Evolutionary conservation across 2,113 vertebrate genomes (phyloP).

Genomic region (Poicephalus gulielmi): DNA sequence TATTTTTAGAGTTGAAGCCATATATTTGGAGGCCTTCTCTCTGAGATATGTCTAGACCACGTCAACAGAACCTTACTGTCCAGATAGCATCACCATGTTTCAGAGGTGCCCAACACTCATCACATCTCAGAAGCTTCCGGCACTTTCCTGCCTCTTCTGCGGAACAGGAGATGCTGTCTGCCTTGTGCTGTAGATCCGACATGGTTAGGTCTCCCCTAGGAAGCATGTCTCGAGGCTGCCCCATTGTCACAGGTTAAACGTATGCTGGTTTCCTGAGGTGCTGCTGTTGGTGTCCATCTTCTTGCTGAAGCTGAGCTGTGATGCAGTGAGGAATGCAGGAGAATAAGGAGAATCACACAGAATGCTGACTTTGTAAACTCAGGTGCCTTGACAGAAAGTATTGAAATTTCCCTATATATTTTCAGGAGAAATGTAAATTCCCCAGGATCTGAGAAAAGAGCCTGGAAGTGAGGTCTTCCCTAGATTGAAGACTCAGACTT

Average conservation of each 20-base stretch:
- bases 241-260: rapidly evolving
- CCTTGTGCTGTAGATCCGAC: neutral
- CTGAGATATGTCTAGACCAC: neutral
- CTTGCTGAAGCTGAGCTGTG: neutral
- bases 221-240: neutral
- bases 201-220: neutral
- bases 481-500: neutral
- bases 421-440: neutral
- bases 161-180: neutral
- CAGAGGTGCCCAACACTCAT: neutral
- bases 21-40: neutral
- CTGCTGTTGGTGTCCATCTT: neutral
- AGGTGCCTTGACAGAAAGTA: neutral
- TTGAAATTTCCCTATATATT: neutral
- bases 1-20: neutral
- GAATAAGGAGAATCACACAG: neutral
- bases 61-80: neutral
- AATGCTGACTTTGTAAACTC: neutral
- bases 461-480: neutral
- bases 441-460: neutral
- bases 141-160: neutral
- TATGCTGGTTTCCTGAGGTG: rapidly evolving
- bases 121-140: neutral
- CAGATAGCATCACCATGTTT: neutral
- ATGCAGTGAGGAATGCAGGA: neutral